These are phyloP conservation scores for Artemia franciscana DNA, from an alignment of 1,140 invertebrate genomes.

Conservation along the genomic window DNA sequence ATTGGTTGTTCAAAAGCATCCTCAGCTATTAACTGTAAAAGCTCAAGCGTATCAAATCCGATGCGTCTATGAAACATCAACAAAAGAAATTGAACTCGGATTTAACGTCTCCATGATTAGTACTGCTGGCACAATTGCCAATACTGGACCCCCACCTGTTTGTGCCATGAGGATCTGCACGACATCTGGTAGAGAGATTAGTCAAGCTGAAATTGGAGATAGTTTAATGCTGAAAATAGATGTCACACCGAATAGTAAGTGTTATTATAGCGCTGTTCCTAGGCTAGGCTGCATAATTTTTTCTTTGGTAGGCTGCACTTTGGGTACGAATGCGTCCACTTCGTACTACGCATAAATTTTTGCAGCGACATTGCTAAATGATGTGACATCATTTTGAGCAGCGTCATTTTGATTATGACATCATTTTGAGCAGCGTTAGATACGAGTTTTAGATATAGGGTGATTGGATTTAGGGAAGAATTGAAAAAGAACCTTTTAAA, in stretches of 20 bases:
- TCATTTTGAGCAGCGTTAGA: too few relatives aligned
- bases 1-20: slow-evolving; percentile 81
- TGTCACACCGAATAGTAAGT: slow-evolving; percentile 66
- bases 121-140: slow-evolving; percentile 78
- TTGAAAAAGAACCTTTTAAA: too few relatives aligned
- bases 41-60: slow-evolving; percentile 84
- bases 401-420: too few relatives aligned
- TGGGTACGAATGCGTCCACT: too few relatives aligned
- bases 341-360: too few relatives aligned
- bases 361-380: too few relatives aligned
- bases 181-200: slow-evolving; percentile 60
- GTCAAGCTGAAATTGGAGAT: slow-evolving; percentile 73
- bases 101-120: slow-evolving; percentile 89
- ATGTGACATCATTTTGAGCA: too few relatives aligned
- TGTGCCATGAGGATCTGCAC: slow-evolving; percentile 79
- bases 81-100: slow-evolving; percentile 72
- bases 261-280: slow-evolving; percentile 4
- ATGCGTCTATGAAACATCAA: slow-evolving; percentile 77
- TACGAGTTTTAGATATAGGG: too few relatives aligned
- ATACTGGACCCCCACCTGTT: slow-evolving; percentile 74
- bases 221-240: slow-evolving; percentile 72
- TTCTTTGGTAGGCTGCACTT: too few relatives aligned
- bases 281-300: slow-evolving; percentile 1
- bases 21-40: slow-evolving; percentile 77
- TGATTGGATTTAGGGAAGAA: too few relatives aligned